Conservation (phyloP, 1,140 invertebrate species). For the Chironomus tepperi region DNA sequence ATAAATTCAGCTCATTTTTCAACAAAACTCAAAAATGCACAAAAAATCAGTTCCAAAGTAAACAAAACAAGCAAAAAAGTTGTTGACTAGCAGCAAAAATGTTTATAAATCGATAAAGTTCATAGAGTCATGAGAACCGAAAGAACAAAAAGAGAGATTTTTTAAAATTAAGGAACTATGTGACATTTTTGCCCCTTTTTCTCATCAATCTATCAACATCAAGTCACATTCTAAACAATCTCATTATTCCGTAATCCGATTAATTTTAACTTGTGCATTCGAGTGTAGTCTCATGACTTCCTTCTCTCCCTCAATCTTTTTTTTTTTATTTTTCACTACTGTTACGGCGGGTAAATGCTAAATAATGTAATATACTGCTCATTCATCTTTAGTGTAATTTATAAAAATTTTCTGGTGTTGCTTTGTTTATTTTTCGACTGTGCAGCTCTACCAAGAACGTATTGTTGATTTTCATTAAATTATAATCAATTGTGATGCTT, state of each 20-base stretch:
- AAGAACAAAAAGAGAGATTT: too few species aligned
- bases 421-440: neutral
- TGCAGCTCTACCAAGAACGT: neutral
- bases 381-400: constrained; percentile 18
- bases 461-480: constrained; percentile 16
- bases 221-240: constrained; percentile 17
- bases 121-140: too few species aligned
- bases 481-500: constrained; percentile 22
- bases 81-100: too few species aligned
- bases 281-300: too few species aligned
- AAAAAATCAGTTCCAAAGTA: too few species aligned
- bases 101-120: too few species aligned
- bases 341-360: too few species aligned
- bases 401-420: neutral
- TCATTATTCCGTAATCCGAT: constrained; percentile 19
- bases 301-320: neutral
- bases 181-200: neutral
- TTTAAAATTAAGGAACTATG: too few species aligned
- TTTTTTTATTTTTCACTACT: too few species aligned
- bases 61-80: too few species aligned
- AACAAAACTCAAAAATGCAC: too few species aligned
- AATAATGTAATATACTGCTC: neutral
- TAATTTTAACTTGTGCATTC: constrained; percentile 22
- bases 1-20: too few species aligned
- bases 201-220: neutral